Conservation (phyloP, 2,113 vertebrate genomes). For the Tyrannus savana region DNA sequence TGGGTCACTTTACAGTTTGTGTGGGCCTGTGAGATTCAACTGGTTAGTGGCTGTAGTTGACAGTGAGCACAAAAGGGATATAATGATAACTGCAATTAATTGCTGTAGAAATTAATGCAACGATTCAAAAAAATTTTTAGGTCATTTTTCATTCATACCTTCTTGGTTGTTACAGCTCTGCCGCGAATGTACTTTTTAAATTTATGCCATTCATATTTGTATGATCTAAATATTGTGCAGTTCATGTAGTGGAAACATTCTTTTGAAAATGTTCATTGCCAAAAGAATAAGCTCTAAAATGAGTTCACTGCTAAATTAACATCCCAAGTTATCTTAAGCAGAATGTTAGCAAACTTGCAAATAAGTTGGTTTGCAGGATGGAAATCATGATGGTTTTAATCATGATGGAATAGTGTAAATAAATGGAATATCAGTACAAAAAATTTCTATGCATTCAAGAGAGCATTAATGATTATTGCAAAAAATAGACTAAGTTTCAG, state of each 20-base stretch:
- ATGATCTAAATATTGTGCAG: neutral
- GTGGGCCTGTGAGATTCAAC: neutral
- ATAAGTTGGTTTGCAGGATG: neutral
- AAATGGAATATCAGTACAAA: constrained; percentile 65
- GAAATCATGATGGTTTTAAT: neutral
- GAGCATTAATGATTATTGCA: constrained; percentile 53
- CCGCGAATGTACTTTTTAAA: neutral
- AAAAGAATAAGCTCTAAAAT: neutral
- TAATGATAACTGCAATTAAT: neutral
- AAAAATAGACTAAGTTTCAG: constrained; percentile 56
- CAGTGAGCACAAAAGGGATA: neutral
- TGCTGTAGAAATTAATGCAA: constrained; percentile 31
- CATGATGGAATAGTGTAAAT: constrained; percentile 36
- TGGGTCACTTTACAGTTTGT: neutral
- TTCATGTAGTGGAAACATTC: neutral
- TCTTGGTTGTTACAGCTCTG: neutral
- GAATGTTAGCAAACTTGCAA: neutral
- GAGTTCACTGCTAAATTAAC: neutral
- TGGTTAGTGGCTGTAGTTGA: neutral
- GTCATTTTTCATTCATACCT: neutral
- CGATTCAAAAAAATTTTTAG: neutral
- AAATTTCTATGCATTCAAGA: constrained; percentile 57
- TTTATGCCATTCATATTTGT: neutral
- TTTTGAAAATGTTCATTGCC: neutral
- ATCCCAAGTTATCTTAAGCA: neutral